phyloP scores from a whole-genome alignment of 2,888 invertebrate species.

The Zhuqinia jingwanae region DNA sequence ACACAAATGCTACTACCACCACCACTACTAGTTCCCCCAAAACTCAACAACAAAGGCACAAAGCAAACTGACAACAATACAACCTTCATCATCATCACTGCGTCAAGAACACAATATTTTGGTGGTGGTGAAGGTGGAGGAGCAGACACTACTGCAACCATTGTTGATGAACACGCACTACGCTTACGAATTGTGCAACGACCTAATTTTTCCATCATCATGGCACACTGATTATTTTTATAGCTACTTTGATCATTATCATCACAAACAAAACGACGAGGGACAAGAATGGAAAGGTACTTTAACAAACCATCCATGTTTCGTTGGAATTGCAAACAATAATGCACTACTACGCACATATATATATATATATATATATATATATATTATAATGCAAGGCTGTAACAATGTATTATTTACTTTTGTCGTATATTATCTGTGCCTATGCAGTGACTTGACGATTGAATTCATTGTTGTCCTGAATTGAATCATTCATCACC shows the following conservation, averaged over 20 bases:
- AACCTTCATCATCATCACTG: conserved; percentile 1
- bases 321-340: background rate
- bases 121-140: background rate
- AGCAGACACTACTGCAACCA: background rate
- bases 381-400: too few species aligned
- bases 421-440: too few species aligned
- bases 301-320: too few species aligned
- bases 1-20: background rate
- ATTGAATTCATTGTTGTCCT: conserved; percentile 2
- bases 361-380: too few species aligned
- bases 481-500: background rate
- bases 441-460: background rate
- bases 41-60: background rate
- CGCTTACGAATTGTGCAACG: background rate
- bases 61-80: background rate
- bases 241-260: background rate
- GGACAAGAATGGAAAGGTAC: too few species aligned
- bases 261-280: background rate
- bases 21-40: background rate
- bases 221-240: background rate
- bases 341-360: too few species aligned
- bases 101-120: conserved; percentile 26
- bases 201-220: background rate
- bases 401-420: too few species aligned
- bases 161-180: background rate